A percentile compares a stretch with the other conserved stretches of the same genome.
Evolutionary conservation across 2,113 vertebrate species (phyloP).

Genomic region (Columbina picui): DNA sequence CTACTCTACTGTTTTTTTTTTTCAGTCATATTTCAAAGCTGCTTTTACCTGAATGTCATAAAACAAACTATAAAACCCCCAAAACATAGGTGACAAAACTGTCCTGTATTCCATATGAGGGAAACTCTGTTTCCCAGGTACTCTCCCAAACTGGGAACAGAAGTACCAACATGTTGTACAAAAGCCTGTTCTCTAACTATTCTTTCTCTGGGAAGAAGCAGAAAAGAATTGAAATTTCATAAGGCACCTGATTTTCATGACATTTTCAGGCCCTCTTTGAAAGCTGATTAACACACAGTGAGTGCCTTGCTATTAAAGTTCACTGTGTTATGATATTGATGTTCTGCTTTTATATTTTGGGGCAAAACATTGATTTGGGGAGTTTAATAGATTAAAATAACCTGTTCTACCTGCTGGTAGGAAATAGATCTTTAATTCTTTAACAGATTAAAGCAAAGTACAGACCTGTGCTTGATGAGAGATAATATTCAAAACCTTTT

Average conservation of each 20-base stretch:
- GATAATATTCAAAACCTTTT: neutral
- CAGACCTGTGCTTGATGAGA: neutral
- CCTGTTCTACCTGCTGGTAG: neutral
- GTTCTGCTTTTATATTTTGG: neutral
- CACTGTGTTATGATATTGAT: neutral
- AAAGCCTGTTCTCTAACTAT: neutral
- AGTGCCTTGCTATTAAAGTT: neutral
- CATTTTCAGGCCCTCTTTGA: constrained; percentile 10
- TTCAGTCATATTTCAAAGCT: neutral
- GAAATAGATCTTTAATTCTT: neutral
- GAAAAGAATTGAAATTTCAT: neutral
- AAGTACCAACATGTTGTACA: neutral
- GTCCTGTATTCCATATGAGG: neutral
- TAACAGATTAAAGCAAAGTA: neutral
- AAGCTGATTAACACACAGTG: constrained; percentile 16
- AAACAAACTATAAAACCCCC: neutral
- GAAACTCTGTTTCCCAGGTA: neutral
- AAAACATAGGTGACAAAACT: fast-evolving
- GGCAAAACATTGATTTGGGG: neutral
- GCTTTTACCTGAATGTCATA: neutral
- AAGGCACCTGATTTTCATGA: neutral
- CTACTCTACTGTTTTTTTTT: neutral
- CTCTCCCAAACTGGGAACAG: neutral
- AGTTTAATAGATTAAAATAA: neutral
- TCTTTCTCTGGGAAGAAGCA: neutral